These are phyloP conservation scores for Panthera tigris DNA, from an alignment of 2,113 vertebrate species.

Conservation along the genomic window DNA sequence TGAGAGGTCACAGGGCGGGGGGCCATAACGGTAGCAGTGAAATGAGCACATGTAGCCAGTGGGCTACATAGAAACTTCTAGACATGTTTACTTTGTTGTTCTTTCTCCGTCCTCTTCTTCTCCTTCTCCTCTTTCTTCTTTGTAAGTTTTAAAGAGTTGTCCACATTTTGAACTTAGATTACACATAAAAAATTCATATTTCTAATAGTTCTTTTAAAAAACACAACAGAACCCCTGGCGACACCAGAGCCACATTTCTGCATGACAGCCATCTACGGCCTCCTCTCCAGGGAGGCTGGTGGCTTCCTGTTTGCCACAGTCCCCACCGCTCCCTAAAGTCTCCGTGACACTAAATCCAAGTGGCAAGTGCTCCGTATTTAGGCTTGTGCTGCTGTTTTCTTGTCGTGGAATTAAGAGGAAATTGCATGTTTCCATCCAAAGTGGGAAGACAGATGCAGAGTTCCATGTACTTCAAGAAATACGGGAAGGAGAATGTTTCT, in stretches of 20 bases:
- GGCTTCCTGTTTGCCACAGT: neutral
- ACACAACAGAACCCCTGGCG: neutral
- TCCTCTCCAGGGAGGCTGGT: neutral
- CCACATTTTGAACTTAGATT: neutral
- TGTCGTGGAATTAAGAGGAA: neutral
- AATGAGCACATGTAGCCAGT: neutral
- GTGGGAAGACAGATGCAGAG: neutral
- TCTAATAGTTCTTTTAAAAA: neutral
- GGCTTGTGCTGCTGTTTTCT: neutral
- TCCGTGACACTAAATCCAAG: neutral
- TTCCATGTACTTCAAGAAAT: neutral
- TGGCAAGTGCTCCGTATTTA: accelerated
- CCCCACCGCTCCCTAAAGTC: neutral
- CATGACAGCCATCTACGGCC: neutral
- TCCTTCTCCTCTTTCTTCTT: neutral
- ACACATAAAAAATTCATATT: neutral
- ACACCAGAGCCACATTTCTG: neutral
- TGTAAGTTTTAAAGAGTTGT: neutral
- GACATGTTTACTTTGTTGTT: neutral
- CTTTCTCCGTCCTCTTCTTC: neutral
- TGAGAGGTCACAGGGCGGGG: neutral
- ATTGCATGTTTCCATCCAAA: neutral
- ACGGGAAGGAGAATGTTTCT: neutral
- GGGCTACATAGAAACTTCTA: neutral
- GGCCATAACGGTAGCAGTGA: neutral